These are phyloP conservation scores for Ophiothrix spiculata DNA, from an alignment of 35 echinoderm and acorn worm species.

Conservation along the genomic window DNA sequence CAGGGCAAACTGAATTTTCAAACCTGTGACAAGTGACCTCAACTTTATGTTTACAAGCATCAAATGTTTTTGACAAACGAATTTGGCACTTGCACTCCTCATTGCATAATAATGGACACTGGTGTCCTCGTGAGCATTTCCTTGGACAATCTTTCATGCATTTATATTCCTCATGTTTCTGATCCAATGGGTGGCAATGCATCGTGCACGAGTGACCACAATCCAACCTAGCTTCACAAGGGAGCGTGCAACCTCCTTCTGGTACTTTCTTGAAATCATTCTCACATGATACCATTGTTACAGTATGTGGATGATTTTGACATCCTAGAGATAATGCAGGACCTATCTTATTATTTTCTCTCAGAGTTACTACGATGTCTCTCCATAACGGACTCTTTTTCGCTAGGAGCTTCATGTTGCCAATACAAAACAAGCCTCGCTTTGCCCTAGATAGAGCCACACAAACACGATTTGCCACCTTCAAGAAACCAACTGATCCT, in stretches of 20 bases:
- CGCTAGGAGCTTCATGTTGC: conserved; percentile 60
- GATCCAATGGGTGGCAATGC: conserved; percentile 71
- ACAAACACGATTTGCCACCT: conserved; percentile 74
- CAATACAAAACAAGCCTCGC: conserved; percentile 84
- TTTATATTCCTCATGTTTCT: conserved; percentile 49
- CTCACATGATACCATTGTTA: conserved; percentile 10
- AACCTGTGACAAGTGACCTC: conserved; percentile 33
- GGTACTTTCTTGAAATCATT: conserved; percentile 64
- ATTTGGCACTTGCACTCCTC: conserved; percentile 30
- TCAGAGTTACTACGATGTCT: conserved; percentile 35
- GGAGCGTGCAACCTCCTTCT: conserved; percentile 74
- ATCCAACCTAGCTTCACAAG: conserved; percentile 48
- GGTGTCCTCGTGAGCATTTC: conserved; percentile 27
- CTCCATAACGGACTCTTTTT: conserved; percentile 52
- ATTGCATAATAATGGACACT: conserved; percentile 42
- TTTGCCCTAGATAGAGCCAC: conserved; percentile 86
- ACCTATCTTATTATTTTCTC: conserved; percentile 18
- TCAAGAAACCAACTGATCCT: conserved; percentile 78
- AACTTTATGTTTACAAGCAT: conserved; percentile 25
- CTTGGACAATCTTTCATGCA: conserved; percentile 55
- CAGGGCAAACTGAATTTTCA: neutral
- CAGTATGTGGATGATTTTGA: conserved; percentile 54
- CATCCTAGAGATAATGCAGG: conserved; percentile 46
- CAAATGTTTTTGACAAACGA: neutral
- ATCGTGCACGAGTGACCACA: conserved; percentile 81